Evolutionary conservation across 2,797 vertebrate genomes (phyloP).

Genomic region (Hirundo rustica): DNA sequence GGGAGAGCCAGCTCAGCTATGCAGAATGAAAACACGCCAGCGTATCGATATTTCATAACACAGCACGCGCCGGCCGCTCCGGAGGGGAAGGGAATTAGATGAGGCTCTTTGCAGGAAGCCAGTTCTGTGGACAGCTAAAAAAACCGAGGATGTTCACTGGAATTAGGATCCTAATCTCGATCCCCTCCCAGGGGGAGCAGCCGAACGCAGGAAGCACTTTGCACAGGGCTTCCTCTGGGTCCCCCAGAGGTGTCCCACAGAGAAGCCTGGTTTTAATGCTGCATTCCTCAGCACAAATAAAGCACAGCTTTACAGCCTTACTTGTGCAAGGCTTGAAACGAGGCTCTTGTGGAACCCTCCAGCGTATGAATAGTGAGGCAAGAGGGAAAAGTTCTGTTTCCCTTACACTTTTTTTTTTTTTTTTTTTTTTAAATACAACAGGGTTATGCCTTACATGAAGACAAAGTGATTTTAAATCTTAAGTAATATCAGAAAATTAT

Average conservation of each 20-base stretch:
- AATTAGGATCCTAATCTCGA: slow-evolving; percentile 80
- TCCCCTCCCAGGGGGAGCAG: slow-evolving; percentile 71
- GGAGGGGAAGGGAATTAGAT: slow-evolving; percentile 60
- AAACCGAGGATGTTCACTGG: slow-evolving; percentile 81
- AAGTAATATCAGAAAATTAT: neutral
- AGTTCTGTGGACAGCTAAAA: slow-evolving; percentile 75
- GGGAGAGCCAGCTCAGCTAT: slow-evolving; percentile 61
- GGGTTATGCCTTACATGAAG: neutral
- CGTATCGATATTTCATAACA: slow-evolving; percentile 58
- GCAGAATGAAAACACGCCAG: slow-evolving; percentile 67
- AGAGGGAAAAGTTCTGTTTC: neutral
- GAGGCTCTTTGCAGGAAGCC: slow-evolving; percentile 83
- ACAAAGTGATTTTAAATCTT: neutral
- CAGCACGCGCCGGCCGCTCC: slow-evolving; percentile 24
- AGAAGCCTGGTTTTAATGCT: slow-evolving; percentile 61
- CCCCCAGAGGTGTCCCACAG: slow-evolving; percentile 62
- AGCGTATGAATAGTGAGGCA: neutral
- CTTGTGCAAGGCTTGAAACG: neutral
- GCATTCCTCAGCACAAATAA: slow-evolving; percentile 68
- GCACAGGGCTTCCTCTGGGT: slow-evolving; percentile 53
- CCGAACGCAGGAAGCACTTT: slow-evolving; percentile 75
- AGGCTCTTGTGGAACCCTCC: neutral
- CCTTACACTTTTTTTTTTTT: neutral
- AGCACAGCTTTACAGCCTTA: slow-evolving; percentile 27
- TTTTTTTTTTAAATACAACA: neutral